Conservation (phyloP, 2,888 invertebrate genomes). For the Nephrotoma guestfalica region DNA sequence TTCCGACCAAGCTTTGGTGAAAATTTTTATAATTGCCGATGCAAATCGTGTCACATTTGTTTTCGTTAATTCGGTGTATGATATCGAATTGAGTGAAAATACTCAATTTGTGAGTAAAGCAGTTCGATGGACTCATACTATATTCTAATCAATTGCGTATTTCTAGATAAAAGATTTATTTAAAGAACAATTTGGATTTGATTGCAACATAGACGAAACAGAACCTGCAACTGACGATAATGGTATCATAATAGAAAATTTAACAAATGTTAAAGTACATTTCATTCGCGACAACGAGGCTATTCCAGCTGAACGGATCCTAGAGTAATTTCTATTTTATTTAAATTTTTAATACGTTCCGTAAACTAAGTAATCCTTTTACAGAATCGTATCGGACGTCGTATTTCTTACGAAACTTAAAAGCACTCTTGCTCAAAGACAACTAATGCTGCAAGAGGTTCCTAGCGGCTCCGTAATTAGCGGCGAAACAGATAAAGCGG, state of each 20-base stretch:
- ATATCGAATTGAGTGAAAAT: slow-evolving; percentile 22
- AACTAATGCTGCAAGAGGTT: slow-evolving; percentile 35
- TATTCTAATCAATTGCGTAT: neutral
- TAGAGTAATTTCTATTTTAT: slow-evolving; percentile 23
- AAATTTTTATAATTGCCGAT: slow-evolving; percentile 42
- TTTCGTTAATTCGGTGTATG: slow-evolving; percentile 36
- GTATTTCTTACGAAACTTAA: slow-evolving; percentile 33
- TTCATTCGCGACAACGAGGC: slow-evolving; percentile 41
- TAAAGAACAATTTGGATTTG: slow-evolving; percentile 34
- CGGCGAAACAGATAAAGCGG: slow-evolving; percentile 24
- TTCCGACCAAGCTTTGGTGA: slow-evolving; percentile 33
- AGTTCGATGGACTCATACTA: neutral
- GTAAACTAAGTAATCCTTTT: slow-evolving; percentile 6
- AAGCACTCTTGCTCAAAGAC: slow-evolving; percentile 24
- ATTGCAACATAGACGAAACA: slow-evolving; percentile 42
- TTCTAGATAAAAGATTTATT: slow-evolving; percentile 24
- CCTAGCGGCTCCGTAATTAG: slow-evolving; percentile 25
- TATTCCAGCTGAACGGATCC: slow-evolving; percentile 35
- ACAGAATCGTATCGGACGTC: slow-evolving; percentile 35
- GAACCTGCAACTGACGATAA: slow-evolving; percentile 28
- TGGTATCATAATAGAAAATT: slow-evolving; percentile 29
- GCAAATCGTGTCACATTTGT: slow-evolving; percentile 40
- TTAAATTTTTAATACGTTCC: neutral
- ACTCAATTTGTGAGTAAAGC: neutral
- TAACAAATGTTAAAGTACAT: slow-evolving; percentile 39